phyloP scores from a whole-genome alignment of 2,113 vertebrate species.

The Lagopus leucura region DNA sequence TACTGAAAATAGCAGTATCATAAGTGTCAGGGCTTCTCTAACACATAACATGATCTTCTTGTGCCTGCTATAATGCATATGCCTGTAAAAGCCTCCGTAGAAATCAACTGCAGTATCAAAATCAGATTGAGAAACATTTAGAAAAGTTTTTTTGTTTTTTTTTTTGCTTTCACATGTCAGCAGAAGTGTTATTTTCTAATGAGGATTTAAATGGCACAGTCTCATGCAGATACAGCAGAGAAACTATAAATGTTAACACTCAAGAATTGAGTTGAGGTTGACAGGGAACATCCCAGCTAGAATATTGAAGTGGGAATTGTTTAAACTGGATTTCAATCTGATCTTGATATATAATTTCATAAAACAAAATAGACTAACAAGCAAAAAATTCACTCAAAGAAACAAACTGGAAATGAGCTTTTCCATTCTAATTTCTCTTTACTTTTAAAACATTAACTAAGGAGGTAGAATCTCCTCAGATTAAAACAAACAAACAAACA shows the following conservation, averaged over 20 bases:
- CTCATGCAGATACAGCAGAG: neutral
- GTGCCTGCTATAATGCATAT: fast-evolving
- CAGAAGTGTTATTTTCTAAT: neutral
- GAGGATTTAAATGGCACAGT: neutral
- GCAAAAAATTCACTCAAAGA: neutral
- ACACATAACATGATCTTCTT: no score
- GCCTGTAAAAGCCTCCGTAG: neutral
- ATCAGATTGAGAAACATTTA: neutral
- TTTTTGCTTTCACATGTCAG: neutral
- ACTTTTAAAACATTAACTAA: neutral
- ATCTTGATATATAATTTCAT: neutral
- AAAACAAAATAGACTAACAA: neutral
- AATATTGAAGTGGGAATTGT: neutral
- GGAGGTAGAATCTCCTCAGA: neutral
- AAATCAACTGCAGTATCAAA: neutral
- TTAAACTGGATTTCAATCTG: neutral
- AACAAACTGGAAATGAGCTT: neutral
- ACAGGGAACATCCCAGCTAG: neutral
- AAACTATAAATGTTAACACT: neutral
- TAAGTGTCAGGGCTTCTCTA: neutral
- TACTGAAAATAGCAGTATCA: neutral
- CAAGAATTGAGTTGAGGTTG: neutral
- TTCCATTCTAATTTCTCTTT: neutral
- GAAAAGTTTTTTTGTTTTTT: neutral
- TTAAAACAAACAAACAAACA: neutral